Percentiles rank a stretch among this genome's conserved stretches.
These are phyloP conservation scores for Petrocephalus zakoni DNA, from an alignment of 2,113 vertebrate species.

Conservation along the genomic window DNA sequence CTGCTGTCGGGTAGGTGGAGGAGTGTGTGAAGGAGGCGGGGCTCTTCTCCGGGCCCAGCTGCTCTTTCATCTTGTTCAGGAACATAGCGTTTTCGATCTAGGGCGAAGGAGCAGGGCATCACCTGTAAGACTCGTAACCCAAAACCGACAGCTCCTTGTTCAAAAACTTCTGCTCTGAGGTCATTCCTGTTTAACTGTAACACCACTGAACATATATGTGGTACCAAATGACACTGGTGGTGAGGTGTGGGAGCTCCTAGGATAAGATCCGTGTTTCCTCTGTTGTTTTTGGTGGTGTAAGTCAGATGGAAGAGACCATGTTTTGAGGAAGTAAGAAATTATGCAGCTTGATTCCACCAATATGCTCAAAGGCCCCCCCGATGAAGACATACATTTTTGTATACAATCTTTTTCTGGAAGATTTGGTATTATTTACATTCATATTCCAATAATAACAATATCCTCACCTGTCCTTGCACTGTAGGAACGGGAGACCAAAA, in stretches of 20 bases:
- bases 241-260: background rate
- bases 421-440: background rate
- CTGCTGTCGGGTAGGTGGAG: constrained; percentile 73
- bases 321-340: background rate
- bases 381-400: constrained; percentile 11
- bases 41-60: constrained; percentile 82
- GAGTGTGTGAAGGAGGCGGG: constrained; percentile 65
- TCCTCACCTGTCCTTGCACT: constrained; percentile 92
- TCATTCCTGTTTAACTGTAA: background rate
- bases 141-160: background rate
- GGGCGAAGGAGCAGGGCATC: background rate
- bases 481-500: constrained; percentile 98
- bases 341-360: constrained; percentile 10
- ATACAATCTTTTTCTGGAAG: background rate
- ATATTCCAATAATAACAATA: constrained; percentile 41
- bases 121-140: background rate
- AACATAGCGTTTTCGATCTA: constrained; percentile 98
- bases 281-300: background rate
- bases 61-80: constrained; percentile 97
- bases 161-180: background rate
- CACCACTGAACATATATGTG: background rate
- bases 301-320: background rate
- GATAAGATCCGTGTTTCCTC: background rate
- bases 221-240: background rate
- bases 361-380: constrained; percentile 1